Evolutionary conservation across 2,113 vertebrate genomes (phyloP), one percentile per base, ranked within the genome.

Genomic region (Vidua macroura): DNA sequence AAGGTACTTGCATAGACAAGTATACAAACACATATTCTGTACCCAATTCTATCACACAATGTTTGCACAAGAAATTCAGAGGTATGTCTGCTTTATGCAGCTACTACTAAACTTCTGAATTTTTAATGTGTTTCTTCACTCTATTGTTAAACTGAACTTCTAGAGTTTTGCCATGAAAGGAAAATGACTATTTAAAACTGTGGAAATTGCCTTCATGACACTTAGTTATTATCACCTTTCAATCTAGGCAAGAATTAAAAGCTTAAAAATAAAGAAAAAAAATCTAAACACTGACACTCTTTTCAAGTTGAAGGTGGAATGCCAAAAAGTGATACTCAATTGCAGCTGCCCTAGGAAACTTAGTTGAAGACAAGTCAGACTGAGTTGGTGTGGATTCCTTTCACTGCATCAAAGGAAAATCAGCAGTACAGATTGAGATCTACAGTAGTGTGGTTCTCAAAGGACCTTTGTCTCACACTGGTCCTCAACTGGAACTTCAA

Each of bases 1-100:
- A 55, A 72, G 48, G 51, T 91, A 95, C 67, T 52, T 94, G 82
- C 60, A 88, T 21, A 83, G 89, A 76, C 96, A 96, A n/a, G 93
- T 52, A 76, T 23, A 41, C 63, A 63, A 67, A 92, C 70, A 79
- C 48, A 83, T 9, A 35, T n/a, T 56, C 31, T 70, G 24, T 67
- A 85, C 48, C 23, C 6, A 77, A 44, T 72, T 83, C 12, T 56
- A 75, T 83, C 88, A 91, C 72, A 83, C 33, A 70, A 33, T 9
- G 43, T 77, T 83, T 74, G 35, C 48, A 49, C 43, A 90, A 90
- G 63, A 87, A 93, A 88, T 77, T 62, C 77, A 95, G 59, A 88
- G 17, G 27, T 73, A 41, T 83, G 80, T 44, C 69, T 81, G 17
- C 52, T 78, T 66, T 37, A 59, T 93, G 13, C 25, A 74, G 28